A percentile compares a stretch with the other conserved stretches of the same genome.
phyloP scores from a whole-genome alignment of 1,140 invertebrate genomes.

The Eciton burchellii region DNA sequence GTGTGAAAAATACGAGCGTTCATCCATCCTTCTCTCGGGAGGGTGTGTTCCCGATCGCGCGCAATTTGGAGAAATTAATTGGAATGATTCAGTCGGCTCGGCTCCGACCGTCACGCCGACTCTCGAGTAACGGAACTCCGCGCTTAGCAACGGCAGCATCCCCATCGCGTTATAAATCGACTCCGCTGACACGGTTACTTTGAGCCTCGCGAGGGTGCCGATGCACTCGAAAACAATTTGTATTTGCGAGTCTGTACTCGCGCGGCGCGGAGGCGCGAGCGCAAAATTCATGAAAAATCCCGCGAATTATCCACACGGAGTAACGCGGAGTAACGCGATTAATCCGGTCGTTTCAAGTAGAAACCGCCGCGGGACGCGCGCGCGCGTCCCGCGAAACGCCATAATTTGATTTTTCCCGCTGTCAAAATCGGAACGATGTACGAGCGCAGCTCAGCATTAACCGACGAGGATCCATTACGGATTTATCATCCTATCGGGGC shows the following conservation, averaged over 20 bases:
- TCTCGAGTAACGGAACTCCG: slow-evolving; percentile 42
- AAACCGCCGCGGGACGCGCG: slow-evolving; percentile 22
- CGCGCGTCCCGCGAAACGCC: slow-evolving; percentile 23
- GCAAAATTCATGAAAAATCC: slow-evolving; percentile 55
- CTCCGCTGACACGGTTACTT: slow-evolving; percentile 67
- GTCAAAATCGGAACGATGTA: slow-evolving; percentile 29
- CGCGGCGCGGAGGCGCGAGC: too few relatives aligned
- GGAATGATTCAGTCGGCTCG: slow-evolving; percentile 56
- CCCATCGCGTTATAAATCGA: slow-evolving; percentile 65
- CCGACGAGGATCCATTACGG: slow-evolving; percentile 9
- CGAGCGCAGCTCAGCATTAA: background rate
- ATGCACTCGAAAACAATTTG: slow-evolving; percentile 64
- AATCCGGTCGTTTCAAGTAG: slow-evolving; percentile 56
- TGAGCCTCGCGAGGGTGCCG: slow-evolving; percentile 48
- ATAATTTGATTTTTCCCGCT: slow-evolving; percentile 33
- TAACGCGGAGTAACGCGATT: slow-evolving; percentile 44
- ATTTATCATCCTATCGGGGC: slow-evolving; percentile 24
- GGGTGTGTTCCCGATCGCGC: background rate
- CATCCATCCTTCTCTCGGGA: background rate
- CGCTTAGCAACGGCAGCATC: slow-evolving; percentile 41
- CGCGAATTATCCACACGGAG: slow-evolving; percentile 49
- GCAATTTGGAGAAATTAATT: slow-evolving; percentile 54
- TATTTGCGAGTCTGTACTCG: slow-evolving; percentile 48
- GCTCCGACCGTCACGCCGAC: slow-evolving; percentile 62
- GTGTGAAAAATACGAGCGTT: background rate